Evolutionary conservation across 2,113 vertebrate species (phyloP), one percentile per base, ranked within the genome.

Genomic region (Terrapene triunguis): DNA sequence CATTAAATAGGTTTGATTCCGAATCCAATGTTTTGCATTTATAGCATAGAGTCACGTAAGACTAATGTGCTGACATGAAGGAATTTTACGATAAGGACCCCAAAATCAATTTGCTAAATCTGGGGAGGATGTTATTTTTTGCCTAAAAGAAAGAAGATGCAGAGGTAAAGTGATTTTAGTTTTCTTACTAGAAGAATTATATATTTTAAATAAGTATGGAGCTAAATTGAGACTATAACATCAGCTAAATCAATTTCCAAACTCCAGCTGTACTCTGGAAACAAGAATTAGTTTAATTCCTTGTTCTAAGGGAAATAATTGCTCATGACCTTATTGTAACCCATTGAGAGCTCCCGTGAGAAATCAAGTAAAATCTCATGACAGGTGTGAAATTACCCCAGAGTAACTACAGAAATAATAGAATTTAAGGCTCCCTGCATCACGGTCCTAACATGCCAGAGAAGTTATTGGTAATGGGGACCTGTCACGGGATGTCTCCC

Each of bases 51-150:
- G 94, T 84, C 92, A 87, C 96, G 97, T 97, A 94, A 97, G 90
- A 83, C 38, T 94, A 96, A 97, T 95, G 82, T 96, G 96, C 96
- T 97, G 97, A 97, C 96, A 97, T 97, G 97, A 97, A 94, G 80
- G 87, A 89, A 84, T 96, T 92, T 96, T 80, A 54, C 0, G 14
- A 72, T 91, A 96, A 95, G 90, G 42, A 59, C 72, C 87, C 87
- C 84, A 95, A 57, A 74, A 97, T 95, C 93, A 95, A 95, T 97
- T 95, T 94, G 89, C 65, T 85, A 90, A 93, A 97, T 98, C 95
- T 98, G 96, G 87, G 85, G 72, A 96, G 80, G 62, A 81, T 95
- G 80, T 94, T 96, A 72, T 79, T 85, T 97, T 94, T 91, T 11
- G 44, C 59, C 79, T 96, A 85, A 69, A 38, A 85, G 38, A 72